Conservation (phyloP, 2,888 invertebrate genomes). For the Erebia aethiops region DNA sequence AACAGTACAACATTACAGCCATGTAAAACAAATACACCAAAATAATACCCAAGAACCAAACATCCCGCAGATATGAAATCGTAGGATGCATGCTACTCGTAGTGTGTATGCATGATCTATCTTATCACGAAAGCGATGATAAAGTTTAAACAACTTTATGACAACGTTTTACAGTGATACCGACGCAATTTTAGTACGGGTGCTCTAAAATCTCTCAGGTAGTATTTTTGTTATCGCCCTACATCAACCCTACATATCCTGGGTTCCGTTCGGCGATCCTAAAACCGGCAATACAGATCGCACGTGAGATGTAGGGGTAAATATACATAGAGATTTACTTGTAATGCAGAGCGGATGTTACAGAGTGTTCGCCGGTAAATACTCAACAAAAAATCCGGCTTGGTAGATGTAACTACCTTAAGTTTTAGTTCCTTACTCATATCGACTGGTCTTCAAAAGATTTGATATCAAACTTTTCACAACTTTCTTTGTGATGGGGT, state of each 20-base stretch:
- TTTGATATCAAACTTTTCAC: no score
- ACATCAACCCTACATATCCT: conserved; percentile 51
- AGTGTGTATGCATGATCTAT: neutral
- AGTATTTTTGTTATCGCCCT: conserved; percentile 60
- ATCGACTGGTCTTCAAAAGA: no score
- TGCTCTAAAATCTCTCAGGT: conserved; percentile 29
- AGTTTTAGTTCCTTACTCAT: neutral
- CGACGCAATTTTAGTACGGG: neutral
- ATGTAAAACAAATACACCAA: no score
- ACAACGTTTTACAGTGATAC: conserved; percentile 22
- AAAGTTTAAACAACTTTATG: conserved; percentile 26
- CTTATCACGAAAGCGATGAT: conserved; percentile 15
- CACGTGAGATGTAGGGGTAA: conserved; percentile 70
- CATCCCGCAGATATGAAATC: neutral
- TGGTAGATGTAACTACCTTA: neutral
- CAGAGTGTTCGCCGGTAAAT: neutral
- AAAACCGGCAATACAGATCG: conserved; percentile 74
- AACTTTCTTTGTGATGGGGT: no score
- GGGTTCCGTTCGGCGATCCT: conserved; percentile 58
- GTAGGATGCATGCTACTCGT: neutral
- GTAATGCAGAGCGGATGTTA: neutral
- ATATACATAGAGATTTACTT: neutral
- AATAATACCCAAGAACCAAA: no score
- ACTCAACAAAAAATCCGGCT: neutral
- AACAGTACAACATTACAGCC: no score